Conservation (phyloP, 2,797 vertebrate genomes). For the Halcyon smyrnensis region DNA sequence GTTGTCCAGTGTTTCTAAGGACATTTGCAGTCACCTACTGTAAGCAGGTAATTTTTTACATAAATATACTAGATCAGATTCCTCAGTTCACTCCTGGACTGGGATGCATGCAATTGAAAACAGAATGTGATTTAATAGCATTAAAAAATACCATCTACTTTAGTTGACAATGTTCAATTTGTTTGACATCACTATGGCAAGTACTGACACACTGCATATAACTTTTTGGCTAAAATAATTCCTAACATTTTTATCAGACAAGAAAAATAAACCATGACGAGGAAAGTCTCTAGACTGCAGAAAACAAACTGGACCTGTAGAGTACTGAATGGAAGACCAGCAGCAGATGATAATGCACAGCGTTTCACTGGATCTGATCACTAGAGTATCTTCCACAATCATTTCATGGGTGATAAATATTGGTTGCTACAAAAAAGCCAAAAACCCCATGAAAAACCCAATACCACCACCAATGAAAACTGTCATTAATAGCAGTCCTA, state of each 20-base stretch:
- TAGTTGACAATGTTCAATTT: not conserved
- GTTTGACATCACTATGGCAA: constrained; percentile 11
- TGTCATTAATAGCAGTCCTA: not conserved
- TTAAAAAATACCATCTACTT: not conserved
- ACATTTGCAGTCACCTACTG: not conserved
- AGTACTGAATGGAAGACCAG: not conserved
- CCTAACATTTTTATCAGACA: constrained; percentile 41
- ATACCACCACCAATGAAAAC: not conserved
- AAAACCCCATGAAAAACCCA: not conserved
- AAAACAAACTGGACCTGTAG: not conserved
- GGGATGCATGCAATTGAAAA: not conserved
- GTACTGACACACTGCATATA: not conserved
- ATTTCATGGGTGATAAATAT: not conserved
- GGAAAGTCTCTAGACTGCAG: not conserved
- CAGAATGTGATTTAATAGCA: not conserved
- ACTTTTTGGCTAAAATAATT: constrained; percentile 1
- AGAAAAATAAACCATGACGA: constrained; percentile 13
- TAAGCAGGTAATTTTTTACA: not conserved
- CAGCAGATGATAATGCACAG: not conserved
- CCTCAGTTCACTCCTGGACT: not conserved
- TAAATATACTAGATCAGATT: not conserved
- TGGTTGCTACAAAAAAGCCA: not conserved
- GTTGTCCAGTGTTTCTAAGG: not conserved
- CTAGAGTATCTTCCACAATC: not conserved
- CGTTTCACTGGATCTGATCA: not conserved